These are phyloP conservation scores for Hyphantria cunea DNA, from an alignment of 1,140 invertebrate species.

Conservation along the genomic window DNA sequence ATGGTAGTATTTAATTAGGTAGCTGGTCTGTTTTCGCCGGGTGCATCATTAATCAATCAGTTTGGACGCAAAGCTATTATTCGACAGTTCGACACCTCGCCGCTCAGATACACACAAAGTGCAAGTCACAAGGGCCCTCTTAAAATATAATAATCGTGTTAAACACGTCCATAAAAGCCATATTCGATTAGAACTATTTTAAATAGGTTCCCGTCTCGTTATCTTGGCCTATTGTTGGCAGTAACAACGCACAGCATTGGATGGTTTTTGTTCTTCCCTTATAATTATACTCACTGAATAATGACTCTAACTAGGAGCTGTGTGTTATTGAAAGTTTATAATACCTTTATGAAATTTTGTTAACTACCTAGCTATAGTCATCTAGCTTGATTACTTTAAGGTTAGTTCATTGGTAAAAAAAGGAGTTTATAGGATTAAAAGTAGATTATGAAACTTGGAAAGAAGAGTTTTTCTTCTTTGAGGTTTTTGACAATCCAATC, in stretches of 20 bases:
- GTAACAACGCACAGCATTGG: constrained; percentile 62
- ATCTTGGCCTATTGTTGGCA: constrained; percentile 68
- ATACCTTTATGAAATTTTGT: too few species aligned
- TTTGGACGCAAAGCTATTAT: constrained; percentile 69
- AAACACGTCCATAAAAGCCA: constrained; percentile 81
- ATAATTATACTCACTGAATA: constrained; percentile 67
- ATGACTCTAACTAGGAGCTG: constrained; percentile 50
- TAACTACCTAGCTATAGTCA: too few species aligned
- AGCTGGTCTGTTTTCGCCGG: constrained; percentile 74
- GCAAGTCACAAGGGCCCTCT: constrained; percentile 81
- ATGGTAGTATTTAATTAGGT: constrained; percentile 75
- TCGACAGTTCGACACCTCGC: constrained; percentile 76
- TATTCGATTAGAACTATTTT: constrained; percentile 79
- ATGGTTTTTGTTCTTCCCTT: constrained; percentile 66
- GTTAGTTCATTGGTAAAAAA: too few species aligned
- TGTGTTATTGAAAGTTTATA: constrained; percentile 19
- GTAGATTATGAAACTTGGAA: too few species aligned
- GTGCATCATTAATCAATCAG: constrained; percentile 81
- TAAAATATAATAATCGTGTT: constrained; percentile 83
- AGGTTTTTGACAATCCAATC: too few species aligned
- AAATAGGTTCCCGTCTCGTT: constrained; percentile 78
- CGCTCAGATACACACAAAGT: constrained; percentile 57
- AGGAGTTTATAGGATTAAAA: too few species aligned
- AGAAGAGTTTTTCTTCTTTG: too few species aligned
- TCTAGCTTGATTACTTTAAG: too few species aligned